These are phyloP conservation scores for Hemichromis elongatus DNA, from an alignment of 2,113 vertebrate species.

Conservation along the genomic window DNA sequence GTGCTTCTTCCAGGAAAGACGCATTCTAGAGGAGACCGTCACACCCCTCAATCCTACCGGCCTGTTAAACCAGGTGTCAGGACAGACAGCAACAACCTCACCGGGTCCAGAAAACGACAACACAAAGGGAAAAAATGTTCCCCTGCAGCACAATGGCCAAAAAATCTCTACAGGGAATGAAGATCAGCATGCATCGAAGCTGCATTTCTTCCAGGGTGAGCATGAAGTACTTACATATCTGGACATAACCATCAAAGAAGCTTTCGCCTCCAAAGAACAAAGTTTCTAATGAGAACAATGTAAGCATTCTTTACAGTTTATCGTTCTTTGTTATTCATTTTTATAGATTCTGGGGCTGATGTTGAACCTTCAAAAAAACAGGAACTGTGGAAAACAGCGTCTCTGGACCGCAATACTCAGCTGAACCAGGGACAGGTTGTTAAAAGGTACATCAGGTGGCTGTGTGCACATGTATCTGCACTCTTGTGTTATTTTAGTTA, in stretches of 20 bases:
- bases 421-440: conserved; percentile 53
- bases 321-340: background rate
- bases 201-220: conserved; percentile 74
- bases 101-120: conserved; percentile 10
- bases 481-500: background rate
- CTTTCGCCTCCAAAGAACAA: background rate
- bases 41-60: conserved; percentile 73
- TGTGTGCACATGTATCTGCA: background rate
- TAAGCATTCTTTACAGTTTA: background rate
- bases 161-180: conserved; percentile 22
- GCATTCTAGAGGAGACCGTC: conserved; percentile 92
- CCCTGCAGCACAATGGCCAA: conserved; percentile 45
- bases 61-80: conserved; percentile 40
- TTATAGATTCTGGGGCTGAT: conserved; percentile 71
- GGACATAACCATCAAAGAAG: background rate
- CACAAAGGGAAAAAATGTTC: background rate
- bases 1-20: conserved; percentile 77
- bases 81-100: background rate
- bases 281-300: background rate
- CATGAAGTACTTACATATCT: background rate
- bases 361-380: conserved; percentile 67
- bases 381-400: conserved; percentile 72
- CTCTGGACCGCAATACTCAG: conserved; percentile 70
- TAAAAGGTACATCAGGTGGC: conserved; percentile 69
- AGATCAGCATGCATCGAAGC: conserved; percentile 65